Percentiles rank a stretch among this genome's conserved stretches.
Conservation (phyloP, 2,888 invertebrate genomes). For the Latrodectus elegans region DNA sequence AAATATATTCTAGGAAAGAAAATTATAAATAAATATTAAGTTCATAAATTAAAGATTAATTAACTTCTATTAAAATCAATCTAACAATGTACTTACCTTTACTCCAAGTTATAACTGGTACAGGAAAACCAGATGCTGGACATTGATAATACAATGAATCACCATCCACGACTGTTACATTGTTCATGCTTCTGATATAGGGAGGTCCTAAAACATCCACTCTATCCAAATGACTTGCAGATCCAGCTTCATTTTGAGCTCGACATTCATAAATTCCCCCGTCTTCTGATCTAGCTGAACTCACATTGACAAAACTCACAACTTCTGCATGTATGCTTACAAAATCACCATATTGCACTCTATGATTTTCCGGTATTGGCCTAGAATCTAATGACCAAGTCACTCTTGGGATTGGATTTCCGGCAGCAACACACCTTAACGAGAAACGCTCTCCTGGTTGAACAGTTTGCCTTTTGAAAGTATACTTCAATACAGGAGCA, state of each 20-base stretch:
- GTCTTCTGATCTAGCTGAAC: slow-evolving; percentile 74
- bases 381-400: slow-evolving; percentile 73
- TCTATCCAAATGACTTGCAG: slow-evolving; percentile 72
- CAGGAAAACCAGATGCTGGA: slow-evolving; percentile 75
- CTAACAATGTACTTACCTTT: slow-evolving; percentile 72
- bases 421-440: slow-evolving; percentile 70
- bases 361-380: slow-evolving; percentile 72
- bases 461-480: slow-evolving; percentile 66
- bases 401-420: slow-evolving; percentile 70
- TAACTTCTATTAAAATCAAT: too few relatives aligned
- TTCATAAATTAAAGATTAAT: too few relatives aligned
- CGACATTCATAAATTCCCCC: slow-evolving; percentile 75
- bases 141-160: slow-evolving; percentile 74
- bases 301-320: slow-evolving; percentile 75
- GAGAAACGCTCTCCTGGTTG: slow-evolving; percentile 69
- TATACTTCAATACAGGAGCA: slow-evolving; percentile 64
- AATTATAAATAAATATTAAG: too few relatives aligned
- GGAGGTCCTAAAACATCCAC: slow-evolving; percentile 73
- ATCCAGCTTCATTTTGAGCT: slow-evolving; percentile 74
- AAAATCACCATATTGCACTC: slow-evolving; percentile 73
- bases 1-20: too few relatives aligned
- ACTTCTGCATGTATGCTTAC: slow-evolving; percentile 74
- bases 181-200: slow-evolving; percentile 74
- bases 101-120: slow-evolving; percentile 74
- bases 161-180: slow-evolving; percentile 75